These are phyloP conservation scores for Oryzias curvinotus DNA, from an alignment of 2,113 vertebrate genomes.

Conservation along the genomic window DNA sequence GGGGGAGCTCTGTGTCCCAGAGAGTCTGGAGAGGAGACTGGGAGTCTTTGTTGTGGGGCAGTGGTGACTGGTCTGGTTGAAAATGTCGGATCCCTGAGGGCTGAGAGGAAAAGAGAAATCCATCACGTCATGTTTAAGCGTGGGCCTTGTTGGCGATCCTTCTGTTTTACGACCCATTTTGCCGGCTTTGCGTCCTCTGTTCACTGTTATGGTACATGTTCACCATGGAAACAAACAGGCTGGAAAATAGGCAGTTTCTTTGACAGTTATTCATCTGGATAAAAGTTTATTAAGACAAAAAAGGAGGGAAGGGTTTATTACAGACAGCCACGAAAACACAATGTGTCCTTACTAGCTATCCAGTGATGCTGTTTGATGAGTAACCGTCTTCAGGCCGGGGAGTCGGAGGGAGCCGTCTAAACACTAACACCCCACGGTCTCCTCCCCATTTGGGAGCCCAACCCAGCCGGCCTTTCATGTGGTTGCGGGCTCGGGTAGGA, in stretches of 20 bases:
- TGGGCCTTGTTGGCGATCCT: constrained; percentile 32
- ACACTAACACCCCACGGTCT: constrained; percentile 38
- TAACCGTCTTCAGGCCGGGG: constrained; percentile 54
- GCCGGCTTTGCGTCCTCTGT: constrained; percentile 7
- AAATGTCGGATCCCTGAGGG: constrained; percentile 70
- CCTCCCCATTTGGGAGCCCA: constrained; percentile 66
- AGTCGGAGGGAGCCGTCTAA: constrained; percentile 48
- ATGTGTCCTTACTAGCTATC: constrained; percentile 12
- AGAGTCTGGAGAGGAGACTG: constrained; percentile 55
- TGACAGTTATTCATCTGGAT: too few relatives aligned
- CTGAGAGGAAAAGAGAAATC: constrained; percentile 43
- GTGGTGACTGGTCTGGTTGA: constrained; percentile 56
- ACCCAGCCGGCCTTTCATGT: constrained; percentile 67
- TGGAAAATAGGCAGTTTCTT: too few relatives aligned
- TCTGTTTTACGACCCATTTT: constrained; percentile 14
- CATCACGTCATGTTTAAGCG: constrained; percentile 56
- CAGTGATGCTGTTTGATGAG: constrained; percentile 41
- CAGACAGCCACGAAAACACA: too few relatives aligned
- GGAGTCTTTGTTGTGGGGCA: constrained; percentile 65
- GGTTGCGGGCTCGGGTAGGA: constrained; percentile 42
- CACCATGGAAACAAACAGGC: too few relatives aligned
- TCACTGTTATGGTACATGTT: constrained; percentile 1
- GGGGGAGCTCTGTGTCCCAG: constrained; percentile 33
- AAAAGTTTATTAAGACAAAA: neutral
- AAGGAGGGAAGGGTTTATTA: too few relatives aligned